These are phyloP conservation scores for Tupaia chinensis DNA, from an alignment of 2,113 vertebrate species.

Conservation along the genomic window DNA sequence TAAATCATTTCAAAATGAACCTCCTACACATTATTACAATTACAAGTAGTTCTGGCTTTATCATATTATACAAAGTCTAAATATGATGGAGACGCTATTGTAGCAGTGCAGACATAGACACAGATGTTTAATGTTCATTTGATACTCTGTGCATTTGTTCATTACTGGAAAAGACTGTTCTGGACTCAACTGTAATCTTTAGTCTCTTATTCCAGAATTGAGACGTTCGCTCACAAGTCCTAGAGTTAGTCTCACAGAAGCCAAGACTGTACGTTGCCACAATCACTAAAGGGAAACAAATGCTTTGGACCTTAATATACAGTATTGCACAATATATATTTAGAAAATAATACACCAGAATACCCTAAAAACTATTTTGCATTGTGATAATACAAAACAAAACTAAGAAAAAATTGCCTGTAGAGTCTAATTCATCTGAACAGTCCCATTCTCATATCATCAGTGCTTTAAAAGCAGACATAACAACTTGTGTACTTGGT, in stretches of 20 bases:
- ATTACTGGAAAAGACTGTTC: not conserved
- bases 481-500: not conserved
- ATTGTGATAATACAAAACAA: not conserved
- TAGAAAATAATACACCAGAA: not conserved
- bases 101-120: not conserved
- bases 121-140: not conserved
- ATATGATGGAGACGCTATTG: slow-evolving; percentile 1
- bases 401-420: not conserved
- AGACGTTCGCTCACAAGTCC: not conserved
- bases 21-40: not conserved
- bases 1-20: slow-evolving; percentile 43
- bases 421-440: not conserved
- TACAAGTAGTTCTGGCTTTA: slow-evolving; percentile 36
- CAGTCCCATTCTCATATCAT: not conserved
- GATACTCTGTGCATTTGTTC: not conserved
- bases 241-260: not conserved
- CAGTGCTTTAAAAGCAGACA: not conserved
- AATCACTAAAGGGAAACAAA: not conserved
- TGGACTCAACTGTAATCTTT: not conserved
- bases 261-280: not conserved
- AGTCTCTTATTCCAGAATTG: not conserved
- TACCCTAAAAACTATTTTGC: not conserved
- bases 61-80: slow-evolving; percentile 7
- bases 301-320: slow-evolving; percentile 26
- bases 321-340: not conserved